These are phyloP conservation scores for Belonocnema kinseyi DNA, from an alignment of 1,140 invertebrate species.

Conservation along the genomic window DNA sequence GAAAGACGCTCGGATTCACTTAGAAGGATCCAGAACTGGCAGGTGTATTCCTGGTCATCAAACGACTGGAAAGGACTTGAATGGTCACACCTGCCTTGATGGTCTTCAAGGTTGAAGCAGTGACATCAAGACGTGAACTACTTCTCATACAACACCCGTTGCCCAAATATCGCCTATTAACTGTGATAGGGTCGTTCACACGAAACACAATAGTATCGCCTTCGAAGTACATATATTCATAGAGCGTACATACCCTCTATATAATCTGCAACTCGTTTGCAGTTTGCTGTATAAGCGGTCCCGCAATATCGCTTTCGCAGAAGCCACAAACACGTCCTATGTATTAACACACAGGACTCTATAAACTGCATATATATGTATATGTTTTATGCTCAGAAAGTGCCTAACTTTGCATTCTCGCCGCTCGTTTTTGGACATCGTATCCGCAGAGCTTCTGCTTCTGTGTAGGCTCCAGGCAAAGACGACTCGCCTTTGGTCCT, in stretches of 20 bases:
- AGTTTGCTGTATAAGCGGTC: constrained; percentile 19
- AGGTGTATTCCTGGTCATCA: constrained; percentile 41
- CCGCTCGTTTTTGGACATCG: constrained; percentile 13
- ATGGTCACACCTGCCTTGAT: constrained; percentile 51
- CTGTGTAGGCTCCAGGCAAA: constrained; percentile 17
- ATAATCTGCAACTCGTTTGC: constrained; percentile 3
- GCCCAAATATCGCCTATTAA: constrained; percentile 11
- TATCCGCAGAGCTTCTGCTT: constrained; percentile 23
- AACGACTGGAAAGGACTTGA: constrained; percentile 11
- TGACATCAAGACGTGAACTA: not conserved
- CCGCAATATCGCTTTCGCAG: constrained; percentile 31
- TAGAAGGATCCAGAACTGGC: constrained; percentile 45
- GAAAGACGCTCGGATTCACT: constrained; percentile 37
- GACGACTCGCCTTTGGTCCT: constrained; percentile 29
- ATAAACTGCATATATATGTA: not conserved
- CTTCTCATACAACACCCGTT: not conserved
- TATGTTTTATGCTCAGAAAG: not conserved
- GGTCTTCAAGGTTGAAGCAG: constrained; percentile 32
- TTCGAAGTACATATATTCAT: not conserved
- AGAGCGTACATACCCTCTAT: no score
- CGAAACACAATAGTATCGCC: not conserved
- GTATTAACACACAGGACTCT: constrained; percentile 18
- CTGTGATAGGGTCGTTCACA: constrained; percentile 1
- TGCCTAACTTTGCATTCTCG: constrained; percentile 20
- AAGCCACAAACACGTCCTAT: constrained; percentile 36